Base-by-base conservation (phyloP, 2,888 invertebrate species). In the Acronicta aceris region DNA sequence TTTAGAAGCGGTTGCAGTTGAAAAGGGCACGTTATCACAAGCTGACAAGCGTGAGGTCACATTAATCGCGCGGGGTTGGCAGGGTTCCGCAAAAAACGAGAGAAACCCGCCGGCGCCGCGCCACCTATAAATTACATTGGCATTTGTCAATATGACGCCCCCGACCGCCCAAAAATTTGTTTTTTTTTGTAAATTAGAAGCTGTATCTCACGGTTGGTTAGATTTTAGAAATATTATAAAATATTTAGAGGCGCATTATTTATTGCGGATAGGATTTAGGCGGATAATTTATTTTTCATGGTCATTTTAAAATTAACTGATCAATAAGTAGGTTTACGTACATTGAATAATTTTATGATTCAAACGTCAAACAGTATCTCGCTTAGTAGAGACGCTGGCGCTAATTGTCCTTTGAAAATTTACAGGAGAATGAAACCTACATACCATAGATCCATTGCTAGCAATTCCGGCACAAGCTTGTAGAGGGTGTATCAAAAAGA, bases 121-220 rank as follows among this genome's bases (percentile, higher is more conserved):
- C 75, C 73, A 81, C 88, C 87, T 86, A 91, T 93, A 93, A 92
- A 92, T 93, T 80, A 92, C 81, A 86, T 89, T 85, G 85, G 84
- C 91, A 81, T 84, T 84, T 89, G 91, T 91, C 91, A 92, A 88
- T 89, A 89, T 62, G 83, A 81, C 89, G 88, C 89, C 91, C 87
- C 59, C 63, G 65, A 71, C 82, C 89, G 86, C 89, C 89, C 82
- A 65, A 56, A 58, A 59, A 63, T 64, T 52, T 12, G 17, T 12
- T 45, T 61, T 72, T 27, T 70, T 73, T 65, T 42, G 4, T 3
- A 64, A 48, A 65, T 65, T 68, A 51, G 61, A 52, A 45, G 36
- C 60, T 36, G 38, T 63, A 60, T 74, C 62, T 47, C 71, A 75
- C 59, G 76, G 78, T 63, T 78, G 36, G 61, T 58, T 69, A 25